Conservation (phyloP, 2,888 invertebrate genomes). For the Rhimphoctona megacephalus region DNA sequence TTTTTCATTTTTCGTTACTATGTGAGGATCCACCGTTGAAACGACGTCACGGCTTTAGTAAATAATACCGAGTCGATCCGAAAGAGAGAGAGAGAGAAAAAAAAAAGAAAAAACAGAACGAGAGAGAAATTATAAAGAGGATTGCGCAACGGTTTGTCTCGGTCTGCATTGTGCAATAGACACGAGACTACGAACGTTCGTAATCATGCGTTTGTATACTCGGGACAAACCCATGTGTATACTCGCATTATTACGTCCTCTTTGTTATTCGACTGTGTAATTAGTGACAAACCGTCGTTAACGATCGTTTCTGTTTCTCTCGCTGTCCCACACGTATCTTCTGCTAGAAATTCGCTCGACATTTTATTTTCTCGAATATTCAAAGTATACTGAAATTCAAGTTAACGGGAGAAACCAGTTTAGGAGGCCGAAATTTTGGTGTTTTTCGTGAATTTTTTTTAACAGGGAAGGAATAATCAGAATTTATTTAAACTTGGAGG, state of each 20-base stretch:
- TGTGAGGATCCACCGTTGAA: neutral
- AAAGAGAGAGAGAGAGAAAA: neutral
- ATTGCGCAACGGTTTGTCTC: slow-evolving; percentile 29
- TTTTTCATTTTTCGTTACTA: neutral
- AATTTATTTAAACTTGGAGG: too few relatives aligned
- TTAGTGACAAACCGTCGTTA: slow-evolving; percentile 70
- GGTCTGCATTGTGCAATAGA: slow-evolving; percentile 42
- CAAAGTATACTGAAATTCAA: neutral
- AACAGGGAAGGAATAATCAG: too few relatives aligned
- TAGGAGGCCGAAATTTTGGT: too few relatives aligned
- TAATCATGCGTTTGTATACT: slow-evolving; percentile 35
- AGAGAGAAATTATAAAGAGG: slow-evolving; percentile 6
- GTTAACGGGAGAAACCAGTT: neutral
- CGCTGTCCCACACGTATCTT: neutral
- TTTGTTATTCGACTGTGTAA: slow-evolving; percentile 73
- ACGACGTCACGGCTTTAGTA: neutral
- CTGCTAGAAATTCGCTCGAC: neutral
- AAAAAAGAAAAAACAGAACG: neutral
- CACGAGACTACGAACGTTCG: slow-evolving; percentile 26
- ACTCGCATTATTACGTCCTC: slow-evolving; percentile 38
- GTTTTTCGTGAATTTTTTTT: too few relatives aligned
- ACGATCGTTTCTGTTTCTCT: slow-evolving; percentile 73
- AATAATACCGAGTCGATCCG: neutral
- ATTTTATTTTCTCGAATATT: neutral
- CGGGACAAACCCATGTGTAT: slow-evolving; percentile 18